A percentile compares a stretch with the other conserved stretches of the same genome.
phyloP scores from a whole-genome alignment of 1,140 invertebrate genomes.

The Lysiphlebus fabarum region DNA sequence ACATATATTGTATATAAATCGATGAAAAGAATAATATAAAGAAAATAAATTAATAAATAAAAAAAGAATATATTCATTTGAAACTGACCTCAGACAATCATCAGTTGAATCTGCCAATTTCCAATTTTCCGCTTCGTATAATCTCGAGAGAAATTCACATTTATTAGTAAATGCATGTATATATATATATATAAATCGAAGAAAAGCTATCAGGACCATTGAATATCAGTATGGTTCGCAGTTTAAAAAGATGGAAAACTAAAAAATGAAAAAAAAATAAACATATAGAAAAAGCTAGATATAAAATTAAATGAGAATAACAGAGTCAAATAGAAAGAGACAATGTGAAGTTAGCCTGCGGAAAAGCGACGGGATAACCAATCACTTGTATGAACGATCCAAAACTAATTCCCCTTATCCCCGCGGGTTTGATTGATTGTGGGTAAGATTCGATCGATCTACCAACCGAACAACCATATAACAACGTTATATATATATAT shows the following conservation, averaged over 20 bases:
- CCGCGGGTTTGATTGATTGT: constrained; percentile 19
- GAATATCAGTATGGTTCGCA: not conserved
- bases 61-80: not conserved
- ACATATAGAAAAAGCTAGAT: too few species aligned
- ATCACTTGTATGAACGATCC: constrained; percentile 21
- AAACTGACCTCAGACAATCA: constrained; percentile 21
- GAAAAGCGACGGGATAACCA: constrained; percentile 12
- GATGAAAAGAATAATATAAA: not conserved
- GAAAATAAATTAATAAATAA: not conserved
- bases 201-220: constrained; percentile 10
- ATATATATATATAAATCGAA: not conserved
- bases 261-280: not conserved
- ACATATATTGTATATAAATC: too few species aligned
- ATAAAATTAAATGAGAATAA: too few species aligned
- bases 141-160: constrained; percentile 22
- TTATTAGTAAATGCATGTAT: constrained; percentile 14
- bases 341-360: too few species aligned
- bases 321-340: too few species aligned
- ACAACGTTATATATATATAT: too few species aligned
- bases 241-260: too few species aligned
- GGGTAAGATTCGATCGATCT: constrained; percentile 21
- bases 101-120: constrained; percentile 19
- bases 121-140: constrained; percentile 23
- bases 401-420: constrained; percentile 24
- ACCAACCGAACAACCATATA: not conserved